Conservation (phyloP, 2,888 invertebrate genomes). For the Chymomyza caudatula region DNA sequence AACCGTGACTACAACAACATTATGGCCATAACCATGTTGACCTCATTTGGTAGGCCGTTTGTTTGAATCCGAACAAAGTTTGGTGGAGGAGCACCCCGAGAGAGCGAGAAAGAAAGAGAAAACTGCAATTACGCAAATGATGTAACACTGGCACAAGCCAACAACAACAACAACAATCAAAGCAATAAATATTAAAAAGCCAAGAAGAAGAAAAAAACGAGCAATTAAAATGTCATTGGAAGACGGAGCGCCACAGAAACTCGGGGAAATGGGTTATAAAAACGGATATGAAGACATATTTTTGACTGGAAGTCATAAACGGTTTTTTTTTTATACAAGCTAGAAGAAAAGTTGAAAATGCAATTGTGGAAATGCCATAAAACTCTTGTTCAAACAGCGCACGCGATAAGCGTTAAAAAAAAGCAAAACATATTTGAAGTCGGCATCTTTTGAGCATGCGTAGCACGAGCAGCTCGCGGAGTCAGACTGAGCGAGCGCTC, state of each 20-base stretch:
- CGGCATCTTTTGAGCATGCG: background rate
- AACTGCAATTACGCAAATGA: slow-evolving; percentile 65
- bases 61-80: background rate
- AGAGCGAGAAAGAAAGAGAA: slow-evolving; percentile 22
- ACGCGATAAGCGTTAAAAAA: background rate
- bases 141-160: slow-evolving; percentile 69
- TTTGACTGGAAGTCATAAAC: slow-evolving; percentile 44
- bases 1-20: slow-evolving; percentile 20
- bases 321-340: background rate
- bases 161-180: slow-evolving; percentile 26
- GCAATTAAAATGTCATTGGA: slow-evolving; percentile 72
- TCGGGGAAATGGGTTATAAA: slow-evolving; percentile 58
- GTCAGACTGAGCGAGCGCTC: background rate
- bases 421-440: background rate
- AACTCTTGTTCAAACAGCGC: background rate
- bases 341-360: slow-evolving; percentile 4
- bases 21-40: slow-evolving; percentile 62
- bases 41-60: slow-evolving; percentile 40
- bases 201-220: slow-evolving; percentile 17
- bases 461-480: background rate
- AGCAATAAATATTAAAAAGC: slow-evolving; percentile 48
- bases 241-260: background rate
- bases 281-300: slow-evolving; percentile 57
- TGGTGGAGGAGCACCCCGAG: background rate
- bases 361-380: slow-evolving; percentile 13